Evolutionary conservation across 2,797 vertebrate genomes (phyloP).

Genomic region (Rhinophrynus dorsalis): DNA sequence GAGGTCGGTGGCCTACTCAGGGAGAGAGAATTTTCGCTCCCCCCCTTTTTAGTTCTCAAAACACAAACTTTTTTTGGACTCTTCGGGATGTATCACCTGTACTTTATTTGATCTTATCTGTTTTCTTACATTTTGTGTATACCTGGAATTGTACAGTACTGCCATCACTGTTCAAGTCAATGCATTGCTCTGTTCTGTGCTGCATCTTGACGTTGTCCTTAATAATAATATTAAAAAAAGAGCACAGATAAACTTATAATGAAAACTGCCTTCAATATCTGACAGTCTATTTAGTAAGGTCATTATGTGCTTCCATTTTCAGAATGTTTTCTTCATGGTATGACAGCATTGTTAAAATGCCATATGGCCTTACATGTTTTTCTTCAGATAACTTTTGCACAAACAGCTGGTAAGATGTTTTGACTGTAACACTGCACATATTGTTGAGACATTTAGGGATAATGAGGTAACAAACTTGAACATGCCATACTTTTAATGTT

Average conservation of each 20-base stretch:
- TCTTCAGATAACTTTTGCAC: conserved; percentile 76
- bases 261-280: conserved; percentile 61
- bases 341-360: conserved; percentile 58
- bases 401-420: conserved; percentile 78
- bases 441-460: conserved; percentile 70
- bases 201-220: too few relatives aligned
- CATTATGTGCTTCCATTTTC: conserved; percentile 67
- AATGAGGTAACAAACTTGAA: conserved; percentile 60
- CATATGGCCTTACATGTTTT: conserved; percentile 76
- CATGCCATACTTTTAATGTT: conserved; percentile 57
- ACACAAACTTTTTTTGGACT: too few relatives aligned
- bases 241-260: conserved; percentile 71
- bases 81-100: too few relatives aligned
- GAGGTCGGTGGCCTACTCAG: too few relatives aligned
- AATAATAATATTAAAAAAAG: too few relatives aligned
- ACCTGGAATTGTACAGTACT: too few relatives aligned
- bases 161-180: too few relatives aligned
- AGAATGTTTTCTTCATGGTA: conserved; percentile 67
- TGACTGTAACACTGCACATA: conserved; percentile 71
- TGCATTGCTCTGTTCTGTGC: too few relatives aligned
- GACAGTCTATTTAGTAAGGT: conserved; percentile 69
- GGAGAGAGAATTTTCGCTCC: too few relatives aligned
- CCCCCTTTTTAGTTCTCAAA: too few relatives aligned
- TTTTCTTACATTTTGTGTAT: too few relatives aligned
- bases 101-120: too few relatives aligned